These are phyloP conservation scores for Smutsia gigantea DNA, from an alignment of 2,797 vertebrate species.

Conservation along the genomic window DNA sequence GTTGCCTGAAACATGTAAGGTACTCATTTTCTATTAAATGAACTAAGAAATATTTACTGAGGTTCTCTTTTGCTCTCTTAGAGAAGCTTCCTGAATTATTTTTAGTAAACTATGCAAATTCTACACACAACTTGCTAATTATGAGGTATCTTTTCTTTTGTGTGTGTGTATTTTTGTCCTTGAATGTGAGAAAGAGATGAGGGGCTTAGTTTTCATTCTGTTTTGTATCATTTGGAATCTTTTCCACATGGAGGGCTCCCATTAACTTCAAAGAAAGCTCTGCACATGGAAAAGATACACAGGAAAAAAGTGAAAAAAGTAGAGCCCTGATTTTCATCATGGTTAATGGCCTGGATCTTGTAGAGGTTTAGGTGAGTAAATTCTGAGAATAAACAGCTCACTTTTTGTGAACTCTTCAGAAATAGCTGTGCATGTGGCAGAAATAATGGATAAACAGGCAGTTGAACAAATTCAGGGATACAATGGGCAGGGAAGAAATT, in stretches of 20 bases:
- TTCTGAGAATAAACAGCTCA: slow-evolving; percentile 70
- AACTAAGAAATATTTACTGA: background rate
- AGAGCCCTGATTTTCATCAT: slow-evolving; percentile 74
- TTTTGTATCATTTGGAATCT: slow-evolving; percentile 77
- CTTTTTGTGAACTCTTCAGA: background rate
- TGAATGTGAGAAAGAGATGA: slow-evolving; percentile 56
- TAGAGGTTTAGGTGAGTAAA: slow-evolving; percentile 65
- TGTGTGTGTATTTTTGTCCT: slow-evolving; percentile 32
- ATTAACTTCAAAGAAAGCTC: slow-evolving; percentile 74
- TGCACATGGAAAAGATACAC: slow-evolving; percentile 75
- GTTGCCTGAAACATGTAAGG: background rate
- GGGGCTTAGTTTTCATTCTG: slow-evolving; percentile 61
- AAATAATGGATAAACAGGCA: background rate
- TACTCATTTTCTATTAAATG: background rate
- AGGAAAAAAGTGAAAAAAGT: slow-evolving; percentile 32
- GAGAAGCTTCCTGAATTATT: slow-evolving; percentile 16
- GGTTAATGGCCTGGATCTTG: slow-evolving; percentile 66
- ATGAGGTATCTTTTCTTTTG: background rate
- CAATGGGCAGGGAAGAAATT: background rate
- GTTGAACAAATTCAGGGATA: background rate
- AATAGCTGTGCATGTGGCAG: background rate
- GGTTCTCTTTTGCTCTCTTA: background rate
- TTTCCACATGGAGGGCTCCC: slow-evolving; percentile 75
- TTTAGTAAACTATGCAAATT: slow-evolving; percentile 28
- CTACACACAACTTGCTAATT: background rate